These are phyloP conservation scores for Apaloderma vittatum DNA, from an alignment of 2,113 vertebrate genomes.

Conservation along the genomic window DNA sequence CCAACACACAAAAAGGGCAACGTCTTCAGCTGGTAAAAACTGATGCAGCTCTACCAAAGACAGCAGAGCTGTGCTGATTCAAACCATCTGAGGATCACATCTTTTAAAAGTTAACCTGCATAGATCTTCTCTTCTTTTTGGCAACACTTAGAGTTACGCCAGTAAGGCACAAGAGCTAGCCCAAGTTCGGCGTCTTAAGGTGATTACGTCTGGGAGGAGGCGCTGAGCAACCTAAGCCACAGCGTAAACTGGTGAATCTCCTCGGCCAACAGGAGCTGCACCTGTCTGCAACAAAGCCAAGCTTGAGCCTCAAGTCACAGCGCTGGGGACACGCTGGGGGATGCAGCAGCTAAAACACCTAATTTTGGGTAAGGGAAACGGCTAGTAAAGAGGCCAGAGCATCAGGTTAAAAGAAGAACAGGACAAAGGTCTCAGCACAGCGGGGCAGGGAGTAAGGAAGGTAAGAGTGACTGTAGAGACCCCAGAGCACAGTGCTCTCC, in stretches of 20 bases:
- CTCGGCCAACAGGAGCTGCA: not conserved
- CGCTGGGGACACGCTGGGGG: not conserved
- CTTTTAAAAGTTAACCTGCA: slow-evolving; percentile 63
- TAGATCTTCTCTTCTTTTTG: slow-evolving; percentile 57
- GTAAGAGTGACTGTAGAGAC: slow-evolving; percentile 76
- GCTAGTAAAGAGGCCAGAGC: slow-evolving; percentile 29
- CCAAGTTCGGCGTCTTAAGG: slow-evolving; percentile 7
- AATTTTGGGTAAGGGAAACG: slow-evolving; percentile 6
- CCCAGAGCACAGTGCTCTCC: slow-evolving; percentile 80
- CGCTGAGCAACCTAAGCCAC: slow-evolving; percentile 44
- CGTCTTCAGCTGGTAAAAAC: slow-evolving; percentile 59
- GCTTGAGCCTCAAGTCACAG: not conserved
- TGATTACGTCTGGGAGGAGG: slow-evolving; percentile 26
- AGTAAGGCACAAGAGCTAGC: slow-evolving; percentile 67
- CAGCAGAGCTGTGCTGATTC: slow-evolving; percentile 21
- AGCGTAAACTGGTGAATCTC: slow-evolving; percentile 10
- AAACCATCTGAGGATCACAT: slow-evolving; percentile 44
- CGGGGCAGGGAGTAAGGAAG: slow-evolving; percentile 63
- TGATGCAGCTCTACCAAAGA: slow-evolving; percentile 6
- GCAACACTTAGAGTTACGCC: slow-evolving; percentile 58
- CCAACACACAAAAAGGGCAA: slow-evolving; percentile 54
- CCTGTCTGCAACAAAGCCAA: not conserved
- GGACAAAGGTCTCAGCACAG: slow-evolving; percentile 47
- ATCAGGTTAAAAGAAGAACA: slow-evolving; percentile 31
- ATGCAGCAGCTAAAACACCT: slow-evolving; percentile 6